A percentile compares a stretch with the other conserved stretches of the same genome.
Conservation (phyloP, 2,113 vertebrate genomes). For the Platycercus adscitus region DNA sequence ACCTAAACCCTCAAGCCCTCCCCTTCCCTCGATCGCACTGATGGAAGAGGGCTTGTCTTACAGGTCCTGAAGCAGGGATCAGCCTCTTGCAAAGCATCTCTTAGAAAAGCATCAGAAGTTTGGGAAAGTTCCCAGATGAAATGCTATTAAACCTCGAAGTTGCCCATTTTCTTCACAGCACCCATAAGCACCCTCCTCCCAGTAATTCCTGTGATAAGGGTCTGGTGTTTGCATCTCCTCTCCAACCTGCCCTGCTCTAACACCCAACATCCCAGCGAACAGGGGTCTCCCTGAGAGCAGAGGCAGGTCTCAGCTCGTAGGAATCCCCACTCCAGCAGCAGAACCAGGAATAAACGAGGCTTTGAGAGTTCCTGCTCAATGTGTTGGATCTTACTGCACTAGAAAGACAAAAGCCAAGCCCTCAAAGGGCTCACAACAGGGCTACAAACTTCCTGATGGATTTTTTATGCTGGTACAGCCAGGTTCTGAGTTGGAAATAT, state of each 20-base stretch:
- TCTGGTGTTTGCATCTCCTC: background rate
- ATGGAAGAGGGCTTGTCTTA: background rate
- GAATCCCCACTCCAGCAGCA: rapidly evolving
- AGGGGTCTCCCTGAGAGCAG: rapidly evolving
- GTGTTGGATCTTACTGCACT: background rate
- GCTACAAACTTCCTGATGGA: background rate
- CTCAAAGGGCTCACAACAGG: background rate
- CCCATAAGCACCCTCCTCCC: background rate
- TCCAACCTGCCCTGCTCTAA: background rate
- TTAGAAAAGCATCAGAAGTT: background rate
- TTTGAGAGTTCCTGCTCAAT: background rate
- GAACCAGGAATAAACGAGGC: background rate
- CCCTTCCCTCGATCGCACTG: background rate
- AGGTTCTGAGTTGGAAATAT: background rate
- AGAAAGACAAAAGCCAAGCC: background rate
- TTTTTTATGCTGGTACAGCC: background rate
- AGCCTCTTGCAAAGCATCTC: background rate
- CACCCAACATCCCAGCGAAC: background rate
- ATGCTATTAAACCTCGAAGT: background rate
- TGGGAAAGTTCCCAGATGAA: background rate
- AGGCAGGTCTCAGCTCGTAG: background rate
- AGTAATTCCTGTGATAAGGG: background rate
- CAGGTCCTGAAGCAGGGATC: background rate
- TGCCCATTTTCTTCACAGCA: background rate
- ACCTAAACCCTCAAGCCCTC: background rate